Evolutionary conservation across 2,888 invertebrate genomes (phyloP).

Genomic region (Archaeoteleia sp.): DNA sequence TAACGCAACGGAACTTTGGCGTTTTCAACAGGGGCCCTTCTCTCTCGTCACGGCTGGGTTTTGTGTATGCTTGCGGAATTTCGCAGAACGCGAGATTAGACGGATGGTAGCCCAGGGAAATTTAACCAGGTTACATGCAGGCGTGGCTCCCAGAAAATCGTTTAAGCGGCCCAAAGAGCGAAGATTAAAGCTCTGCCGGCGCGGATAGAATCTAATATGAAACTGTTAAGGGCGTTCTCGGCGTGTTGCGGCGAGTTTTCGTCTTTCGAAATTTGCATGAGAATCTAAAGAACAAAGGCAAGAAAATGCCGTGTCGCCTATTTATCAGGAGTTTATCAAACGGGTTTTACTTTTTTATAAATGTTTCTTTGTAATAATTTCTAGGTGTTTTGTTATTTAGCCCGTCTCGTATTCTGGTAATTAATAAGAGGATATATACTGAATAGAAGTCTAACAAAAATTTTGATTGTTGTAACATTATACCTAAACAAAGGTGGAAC

Average conservation of each 20-base stretch:
- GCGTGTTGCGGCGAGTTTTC: constrained; percentile 48
- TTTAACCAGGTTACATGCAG: constrained; percentile 54
- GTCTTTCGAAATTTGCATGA: constrained; percentile 49
- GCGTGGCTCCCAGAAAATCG: constrained; percentile 52
- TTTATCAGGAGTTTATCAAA: constrained; percentile 43
- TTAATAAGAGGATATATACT: too few relatives aligned
- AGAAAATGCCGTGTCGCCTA: constrained; percentile 38
- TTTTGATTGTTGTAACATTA: too few relatives aligned
- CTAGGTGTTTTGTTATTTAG: too few relatives aligned
- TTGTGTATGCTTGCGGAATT: constrained; percentile 48
- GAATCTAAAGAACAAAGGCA: constrained; percentile 46
- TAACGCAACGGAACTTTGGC: constrained; percentile 24
- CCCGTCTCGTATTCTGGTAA: too few relatives aligned
- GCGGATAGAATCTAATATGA: constrained; percentile 51
- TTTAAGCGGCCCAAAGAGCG: constrained; percentile 54
- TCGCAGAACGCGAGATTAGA: constrained; percentile 52
- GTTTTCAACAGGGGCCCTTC: constrained; percentile 7
- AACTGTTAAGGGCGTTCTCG: constrained; percentile 50
- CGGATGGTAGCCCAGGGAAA: constrained; percentile 54
- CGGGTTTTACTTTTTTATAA: too few relatives aligned
- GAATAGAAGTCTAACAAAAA: too few relatives aligned
- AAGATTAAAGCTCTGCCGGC: constrained; percentile 53
- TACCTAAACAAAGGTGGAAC: too few relatives aligned
- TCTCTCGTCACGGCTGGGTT: constrained; percentile 33
- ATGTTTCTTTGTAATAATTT: too few relatives aligned